Evolutionary conservation across 2,888 invertebrate genomes (phyloP).

Genomic region (Scaptomyza parva): DNA sequence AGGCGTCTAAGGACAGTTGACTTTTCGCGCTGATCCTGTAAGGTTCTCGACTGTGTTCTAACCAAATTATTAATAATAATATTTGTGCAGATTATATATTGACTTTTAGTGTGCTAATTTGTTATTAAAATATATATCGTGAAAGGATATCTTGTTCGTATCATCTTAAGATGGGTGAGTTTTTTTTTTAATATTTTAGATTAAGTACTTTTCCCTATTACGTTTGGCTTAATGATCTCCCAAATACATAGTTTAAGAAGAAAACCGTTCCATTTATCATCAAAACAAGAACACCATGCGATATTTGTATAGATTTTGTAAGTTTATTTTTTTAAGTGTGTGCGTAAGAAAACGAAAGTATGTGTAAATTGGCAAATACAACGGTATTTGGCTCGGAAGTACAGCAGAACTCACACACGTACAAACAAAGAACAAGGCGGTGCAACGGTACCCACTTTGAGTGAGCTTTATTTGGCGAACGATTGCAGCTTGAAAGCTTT

Average conservation of each 20-base stretch:
- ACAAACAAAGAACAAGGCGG: not conserved
- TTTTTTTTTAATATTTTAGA: not conserved
- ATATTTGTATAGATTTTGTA: not conserved
- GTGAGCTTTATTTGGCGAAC: slow-evolving; percentile 46
- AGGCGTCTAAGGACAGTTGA: slow-evolving; percentile 40
- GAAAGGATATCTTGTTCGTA: not conserved
- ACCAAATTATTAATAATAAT: not conserved
- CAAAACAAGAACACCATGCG: not conserved
- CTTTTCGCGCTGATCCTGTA: slow-evolving; percentile 24
- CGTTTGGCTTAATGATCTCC: not conserved
- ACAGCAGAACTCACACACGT: slow-evolving; percentile 2
- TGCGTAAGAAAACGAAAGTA: slow-evolving; percentile 1
- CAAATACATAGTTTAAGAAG: too few relatives aligned
- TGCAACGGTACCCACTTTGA: too few relatives aligned
- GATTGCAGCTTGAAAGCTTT: slow-evolving; percentile 40
- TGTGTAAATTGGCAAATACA: slow-evolving; percentile 18
- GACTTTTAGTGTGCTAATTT: not conserved
- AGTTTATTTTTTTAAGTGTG: not conserved
- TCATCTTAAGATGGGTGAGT: not conserved
- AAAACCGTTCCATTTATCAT: not conserved
- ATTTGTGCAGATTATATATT: not conserved
- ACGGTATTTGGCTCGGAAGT: slow-evolving; percentile 18
- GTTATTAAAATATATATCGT: not conserved
- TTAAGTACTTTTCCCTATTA: not conserved
- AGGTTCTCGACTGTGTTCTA: slow-evolving; percentile 12